Percentiles rank a stretch among this genome's conserved stretches.
Evolutionary conservation across 2,797 vertebrate species (phyloP).

Genomic region (Eupleurogrammus muticus): DNA sequence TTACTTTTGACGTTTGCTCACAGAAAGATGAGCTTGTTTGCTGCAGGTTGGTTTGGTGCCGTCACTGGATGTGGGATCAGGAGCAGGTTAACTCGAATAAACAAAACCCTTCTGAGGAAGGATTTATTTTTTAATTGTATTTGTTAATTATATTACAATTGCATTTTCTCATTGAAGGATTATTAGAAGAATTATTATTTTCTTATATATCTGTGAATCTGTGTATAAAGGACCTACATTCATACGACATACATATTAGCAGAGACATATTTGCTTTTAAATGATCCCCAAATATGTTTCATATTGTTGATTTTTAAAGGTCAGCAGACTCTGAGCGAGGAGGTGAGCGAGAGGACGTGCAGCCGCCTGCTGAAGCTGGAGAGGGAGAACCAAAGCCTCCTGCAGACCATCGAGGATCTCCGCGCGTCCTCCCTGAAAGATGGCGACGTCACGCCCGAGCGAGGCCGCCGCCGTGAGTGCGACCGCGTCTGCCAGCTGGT

Average conservation of each 20-base stretch:
- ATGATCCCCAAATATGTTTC: neutral
- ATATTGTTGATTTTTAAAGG: conserved; percentile 72
- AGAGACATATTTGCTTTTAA: too few relatives aligned
- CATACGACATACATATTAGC: too few relatives aligned
- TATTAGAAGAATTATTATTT: neutral
- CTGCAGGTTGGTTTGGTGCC: neutral
- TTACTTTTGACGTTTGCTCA: neutral
- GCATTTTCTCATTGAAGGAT: neutral
- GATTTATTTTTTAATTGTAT: neutral
- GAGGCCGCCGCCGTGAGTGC: neutral
- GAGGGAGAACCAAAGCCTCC: conserved; percentile 93
- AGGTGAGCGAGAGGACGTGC: conserved; percentile 91
- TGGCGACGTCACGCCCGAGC: conserved; percentile 66
- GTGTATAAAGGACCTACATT: too few relatives aligned
- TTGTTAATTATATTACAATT: neutral
- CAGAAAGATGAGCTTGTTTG: neutral
- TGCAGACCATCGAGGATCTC: conserved; percentile 91
- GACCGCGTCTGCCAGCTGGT: conserved; percentile 15
- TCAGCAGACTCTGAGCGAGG: conserved; percentile 91
- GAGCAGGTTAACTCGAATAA: too few relatives aligned
- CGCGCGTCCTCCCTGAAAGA: conserved; percentile 80
- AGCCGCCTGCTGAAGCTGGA: conserved; percentile 92
- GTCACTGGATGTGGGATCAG: neutral
- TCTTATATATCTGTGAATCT: too few relatives aligned
- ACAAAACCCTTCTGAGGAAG: neutral